phyloP scores from a whole-genome alignment of 2,888 invertebrate genomes.

The Hirtodrosophila cameraria region DNA sequence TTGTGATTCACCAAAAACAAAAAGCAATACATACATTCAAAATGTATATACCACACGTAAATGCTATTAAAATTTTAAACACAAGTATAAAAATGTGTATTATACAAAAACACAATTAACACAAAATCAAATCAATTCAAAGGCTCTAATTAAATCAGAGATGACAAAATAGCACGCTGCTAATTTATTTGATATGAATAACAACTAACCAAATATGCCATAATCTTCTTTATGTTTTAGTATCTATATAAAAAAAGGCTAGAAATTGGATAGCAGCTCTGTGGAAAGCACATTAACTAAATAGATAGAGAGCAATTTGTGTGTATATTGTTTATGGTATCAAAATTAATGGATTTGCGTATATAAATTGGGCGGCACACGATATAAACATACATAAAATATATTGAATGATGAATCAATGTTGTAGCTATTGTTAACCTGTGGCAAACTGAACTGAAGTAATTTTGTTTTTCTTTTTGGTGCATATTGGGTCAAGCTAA shows the following conservation, averaged over 20 bases:
- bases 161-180: too few relatives aligned
- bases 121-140: too few relatives aligned
- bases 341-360: constrained; percentile 66
- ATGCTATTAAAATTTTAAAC: too few relatives aligned
- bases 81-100: too few relatives aligned
- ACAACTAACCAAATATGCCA: too few relatives aligned
- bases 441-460: constrained; percentile 22
- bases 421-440: constrained; percentile 31
- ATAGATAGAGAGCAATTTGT: constrained; percentile 23
- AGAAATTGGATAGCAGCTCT: constrained; percentile 20
- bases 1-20: constrained; percentile 9
- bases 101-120: too few relatives aligned
- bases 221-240: too few relatives aligned
- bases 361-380: constrained; percentile 25
- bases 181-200: too few relatives aligned
- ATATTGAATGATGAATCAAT: constrained; percentile 43
- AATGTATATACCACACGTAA: not conserved
- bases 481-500: constrained; percentile 13
- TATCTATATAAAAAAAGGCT: too few relatives aligned
- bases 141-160: too few relatives aligned
- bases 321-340: constrained; percentile 47
- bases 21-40: not conserved
- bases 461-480: constrained; percentile 12
- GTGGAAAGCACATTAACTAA: constrained; percentile 8
- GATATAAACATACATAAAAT: not conserved